A percentile compares a stretch with the other conserved stretches of the same genome.
Evolutionary conservation across 2,113 vertebrate species (phyloP).

Genomic region (Hippoglossus stenolepis): DNA sequence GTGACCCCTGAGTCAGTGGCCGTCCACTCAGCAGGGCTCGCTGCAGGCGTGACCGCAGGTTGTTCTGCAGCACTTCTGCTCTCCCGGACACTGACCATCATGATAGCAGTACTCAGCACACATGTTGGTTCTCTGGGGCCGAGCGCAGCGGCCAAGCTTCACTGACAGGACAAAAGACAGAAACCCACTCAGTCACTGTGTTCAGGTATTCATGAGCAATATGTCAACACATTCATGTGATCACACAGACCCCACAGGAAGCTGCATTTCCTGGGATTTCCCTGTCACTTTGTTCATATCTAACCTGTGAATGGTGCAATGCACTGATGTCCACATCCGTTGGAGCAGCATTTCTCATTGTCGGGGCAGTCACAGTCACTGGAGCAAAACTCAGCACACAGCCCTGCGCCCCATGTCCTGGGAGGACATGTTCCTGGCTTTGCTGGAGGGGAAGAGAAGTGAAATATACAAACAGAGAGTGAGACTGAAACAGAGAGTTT

Average conservation of each 20-base stretch:
- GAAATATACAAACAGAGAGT: neutral
- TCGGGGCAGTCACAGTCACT: slow-evolving; percentile 77
- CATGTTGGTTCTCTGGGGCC: slow-evolving; percentile 69
- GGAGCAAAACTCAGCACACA: slow-evolving; percentile 78
- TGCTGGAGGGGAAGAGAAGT: slow-evolving; percentile 47
- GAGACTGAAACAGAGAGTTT: too few relatives aligned
- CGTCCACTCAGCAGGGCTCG: slow-evolving; percentile 71
- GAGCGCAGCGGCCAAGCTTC: slow-evolving; percentile 76
- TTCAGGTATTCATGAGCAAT: neutral
- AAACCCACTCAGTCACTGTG: neutral
- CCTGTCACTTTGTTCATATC: neutral
- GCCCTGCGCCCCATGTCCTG: slow-evolving; percentile 53
- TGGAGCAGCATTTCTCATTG: slow-evolving; percentile 81
- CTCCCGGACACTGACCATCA: slow-evolving; percentile 77
- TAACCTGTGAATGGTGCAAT: slow-evolving; percentile 77
- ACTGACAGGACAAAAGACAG: slow-evolving; percentile 60
- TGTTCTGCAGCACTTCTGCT: slow-evolving; percentile 81
- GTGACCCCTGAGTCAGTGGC: neutral
- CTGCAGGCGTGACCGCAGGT: slow-evolving; percentile 79
- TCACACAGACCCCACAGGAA: neutral
- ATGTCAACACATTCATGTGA: neutral
- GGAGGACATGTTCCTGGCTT: slow-evolving; percentile 73
- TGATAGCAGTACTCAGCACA: slow-evolving; percentile 82
- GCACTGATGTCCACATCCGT: slow-evolving; percentile 82
- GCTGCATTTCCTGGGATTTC: neutral